Conservation (phyloP, 2,113 vertebrate genomes). For the Seriola quinqueradiata region DNA sequence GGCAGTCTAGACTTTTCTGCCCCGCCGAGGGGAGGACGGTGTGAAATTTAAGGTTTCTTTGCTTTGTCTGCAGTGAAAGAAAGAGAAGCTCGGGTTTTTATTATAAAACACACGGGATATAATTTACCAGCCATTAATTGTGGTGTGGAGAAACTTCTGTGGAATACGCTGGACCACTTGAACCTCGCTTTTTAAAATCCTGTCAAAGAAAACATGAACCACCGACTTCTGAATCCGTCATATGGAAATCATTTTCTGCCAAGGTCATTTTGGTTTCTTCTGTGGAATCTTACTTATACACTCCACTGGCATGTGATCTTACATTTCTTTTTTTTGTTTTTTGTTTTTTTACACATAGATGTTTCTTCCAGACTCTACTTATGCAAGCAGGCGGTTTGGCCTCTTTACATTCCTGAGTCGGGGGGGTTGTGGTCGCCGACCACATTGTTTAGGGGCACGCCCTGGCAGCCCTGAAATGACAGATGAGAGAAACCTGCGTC, state of each 20-base stretch:
- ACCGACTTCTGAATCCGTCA: slow-evolving; percentile 26
- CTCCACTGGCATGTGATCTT: slow-evolving; percentile 57
- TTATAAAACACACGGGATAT: slow-evolving; percentile 13
- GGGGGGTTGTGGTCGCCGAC: slow-evolving; percentile 14
- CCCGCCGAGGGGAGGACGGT: slow-evolving; percentile 12
- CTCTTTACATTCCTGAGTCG: slow-evolving; percentile 16
- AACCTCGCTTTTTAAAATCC: neutral
- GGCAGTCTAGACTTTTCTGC: slow-evolving; percentile 25
- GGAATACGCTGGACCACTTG: slow-evolving; percentile 29
- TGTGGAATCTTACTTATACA: slow-evolving; percentile 54
- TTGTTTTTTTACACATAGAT: slow-evolving; percentile 12
- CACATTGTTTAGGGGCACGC: slow-evolving; percentile 48
- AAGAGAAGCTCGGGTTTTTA: neutral
- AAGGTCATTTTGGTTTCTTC: slow-evolving; percentile 35
- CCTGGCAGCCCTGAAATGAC: slow-evolving; percentile 57
- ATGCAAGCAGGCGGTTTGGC: slow-evolving; percentile 41
- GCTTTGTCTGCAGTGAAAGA: neutral
- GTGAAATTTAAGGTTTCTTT: slow-evolving; percentile 10
- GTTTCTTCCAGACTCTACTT: slow-evolving; percentile 47
- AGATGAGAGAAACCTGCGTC: slow-evolving; percentile 40
- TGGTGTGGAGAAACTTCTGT: slow-evolving; percentile 40
- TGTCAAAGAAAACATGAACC: slow-evolving; percentile 13
- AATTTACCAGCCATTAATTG: slow-evolving; percentile 39
- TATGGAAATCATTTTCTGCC: slow-evolving; percentile 44
- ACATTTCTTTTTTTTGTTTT: slow-evolving; percentile 20